Conservation (phyloP, 2,113 vertebrate species). For the Bungarus multicinctus region DNA sequence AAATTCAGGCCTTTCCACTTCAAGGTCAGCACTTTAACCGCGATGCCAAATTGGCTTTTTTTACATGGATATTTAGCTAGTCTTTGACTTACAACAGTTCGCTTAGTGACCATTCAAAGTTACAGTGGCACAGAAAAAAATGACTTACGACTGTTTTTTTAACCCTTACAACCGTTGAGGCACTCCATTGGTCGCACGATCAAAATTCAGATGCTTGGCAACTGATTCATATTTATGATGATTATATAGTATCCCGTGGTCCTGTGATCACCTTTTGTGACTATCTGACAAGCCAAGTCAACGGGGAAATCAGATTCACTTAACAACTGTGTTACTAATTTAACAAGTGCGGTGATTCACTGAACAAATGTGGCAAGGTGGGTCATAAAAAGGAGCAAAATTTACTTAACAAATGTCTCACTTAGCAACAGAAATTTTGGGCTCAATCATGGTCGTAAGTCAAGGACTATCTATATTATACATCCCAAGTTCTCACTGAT, state of each 20-base stretch:
- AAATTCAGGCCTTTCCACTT: neutral
- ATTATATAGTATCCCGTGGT: neutral
- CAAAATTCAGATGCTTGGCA: neutral
- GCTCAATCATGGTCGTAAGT: neutral
- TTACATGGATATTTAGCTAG: neutral
- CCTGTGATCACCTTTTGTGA: neutral
- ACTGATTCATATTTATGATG: neutral
- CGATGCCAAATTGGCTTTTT: neutral
- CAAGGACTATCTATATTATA: neutral
- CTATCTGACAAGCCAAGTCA: neutral
- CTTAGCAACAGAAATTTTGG: neutral
- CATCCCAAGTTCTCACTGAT: too few relatives aligned
- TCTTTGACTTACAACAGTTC: neutral
- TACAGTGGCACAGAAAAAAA: neutral
- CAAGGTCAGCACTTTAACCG: neutral
- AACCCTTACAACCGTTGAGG: neutral
- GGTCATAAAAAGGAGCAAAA: neutral
- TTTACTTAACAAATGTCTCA: neutral
- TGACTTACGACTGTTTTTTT: neutral
- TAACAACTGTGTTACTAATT: neutral
- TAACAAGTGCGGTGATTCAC: neutral
- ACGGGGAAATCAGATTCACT: neutral
- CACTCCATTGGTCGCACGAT: neutral
- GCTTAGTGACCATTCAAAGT: neutral
- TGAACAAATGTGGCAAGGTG: neutral